Conservation (phyloP, 2,113 vertebrate genomes). For the Neogobius melanostomus region DNA sequence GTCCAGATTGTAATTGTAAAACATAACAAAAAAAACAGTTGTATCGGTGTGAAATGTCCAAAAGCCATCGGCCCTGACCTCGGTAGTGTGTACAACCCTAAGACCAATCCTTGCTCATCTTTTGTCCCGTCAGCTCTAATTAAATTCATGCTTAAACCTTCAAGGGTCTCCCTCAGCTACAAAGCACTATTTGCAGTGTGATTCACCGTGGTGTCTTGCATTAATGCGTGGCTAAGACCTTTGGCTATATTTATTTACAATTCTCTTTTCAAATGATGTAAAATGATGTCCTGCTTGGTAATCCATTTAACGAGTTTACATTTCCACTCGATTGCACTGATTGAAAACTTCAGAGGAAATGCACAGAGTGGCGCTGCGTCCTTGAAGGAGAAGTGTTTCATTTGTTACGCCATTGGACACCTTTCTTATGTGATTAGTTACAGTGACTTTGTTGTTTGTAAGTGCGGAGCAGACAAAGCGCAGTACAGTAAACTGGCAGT, state of each 20-base stretch:
- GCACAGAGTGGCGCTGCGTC: slow-evolving; percentile 44
- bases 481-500: slow-evolving; percentile 51
- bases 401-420: slow-evolving; percentile 50
- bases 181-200: neutral
- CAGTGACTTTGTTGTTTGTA: slow-evolving; percentile 56
- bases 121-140: slow-evolving; percentile 1
- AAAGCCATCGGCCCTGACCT: neutral
- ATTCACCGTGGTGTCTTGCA: neutral
- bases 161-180: neutral
- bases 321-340: slow-evolving; percentile 20
- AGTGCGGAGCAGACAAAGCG: slow-evolving; percentile 58
- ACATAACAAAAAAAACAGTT: too few species aligned
- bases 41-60: neutral
- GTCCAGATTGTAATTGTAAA: too few species aligned
- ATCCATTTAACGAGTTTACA: neutral
- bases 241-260: neutral
- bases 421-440: slow-evolving; percentile 60
- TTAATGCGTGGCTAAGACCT: neutral
- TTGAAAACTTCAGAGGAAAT: neutral
- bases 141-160: neutral
- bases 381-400: slow-evolving; percentile 49
- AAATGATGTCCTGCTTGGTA: slow-evolving; percentile 1
- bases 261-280: slow-evolving; percentile 1
- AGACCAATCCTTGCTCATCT: neutral
- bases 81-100: neutral